phyloP scores from a whole-genome alignment of 2,888 invertebrate species.

The Hybos culiciformis region DNA sequence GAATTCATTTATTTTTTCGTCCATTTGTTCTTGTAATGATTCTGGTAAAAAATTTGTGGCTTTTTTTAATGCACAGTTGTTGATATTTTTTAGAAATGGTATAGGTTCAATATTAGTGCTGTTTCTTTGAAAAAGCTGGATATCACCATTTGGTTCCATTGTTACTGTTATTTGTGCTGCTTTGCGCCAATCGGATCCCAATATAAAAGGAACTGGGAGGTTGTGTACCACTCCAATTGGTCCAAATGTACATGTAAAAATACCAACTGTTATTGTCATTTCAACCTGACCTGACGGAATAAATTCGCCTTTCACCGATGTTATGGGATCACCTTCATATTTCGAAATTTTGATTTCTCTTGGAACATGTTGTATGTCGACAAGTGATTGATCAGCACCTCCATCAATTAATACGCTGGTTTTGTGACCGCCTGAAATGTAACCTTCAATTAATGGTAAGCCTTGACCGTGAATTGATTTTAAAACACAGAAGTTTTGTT shows the following conservation, averaged over 20 bases:
- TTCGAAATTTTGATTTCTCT: neutral
- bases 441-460: neutral
- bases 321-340: neutral
- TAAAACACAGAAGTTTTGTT: neutral
- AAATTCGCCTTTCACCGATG: neutral
- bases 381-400: neutral
- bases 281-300: neutral
- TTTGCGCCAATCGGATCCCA: neutral
- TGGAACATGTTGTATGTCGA: neutral
- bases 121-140: neutral
- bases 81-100: neutral
- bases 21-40: neutral
- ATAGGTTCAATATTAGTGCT: neutral
- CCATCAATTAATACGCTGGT: neutral
- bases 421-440: neutral
- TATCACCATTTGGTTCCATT: slow-evolving; percentile 2
- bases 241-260: neutral
- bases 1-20: neutral
- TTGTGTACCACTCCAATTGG: neutral
- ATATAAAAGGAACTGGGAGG: neutral
- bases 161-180: neutral
- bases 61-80: neutral
- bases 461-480: neutral
- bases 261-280: neutral
- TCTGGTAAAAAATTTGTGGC: neutral